Evolutionary conservation across 1,140 invertebrate species (phyloP).

Genomic region (Hyles euphorbiae): DNA sequence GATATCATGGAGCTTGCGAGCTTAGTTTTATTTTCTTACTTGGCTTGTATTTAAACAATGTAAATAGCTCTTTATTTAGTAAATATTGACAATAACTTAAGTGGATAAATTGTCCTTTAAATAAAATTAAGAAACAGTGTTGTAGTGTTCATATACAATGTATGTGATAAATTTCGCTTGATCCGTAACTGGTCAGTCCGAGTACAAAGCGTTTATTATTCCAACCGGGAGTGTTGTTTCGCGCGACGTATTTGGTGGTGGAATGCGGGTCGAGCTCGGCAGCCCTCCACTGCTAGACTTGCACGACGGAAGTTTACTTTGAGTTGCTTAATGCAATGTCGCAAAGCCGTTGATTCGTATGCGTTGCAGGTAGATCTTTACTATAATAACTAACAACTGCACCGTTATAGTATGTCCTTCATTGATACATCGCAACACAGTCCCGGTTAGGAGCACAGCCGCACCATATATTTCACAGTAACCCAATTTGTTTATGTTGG

Average conservation of each 20-base stretch:
- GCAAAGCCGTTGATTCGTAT: constrained; percentile 48
- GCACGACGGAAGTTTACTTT: constrained; percentile 39
- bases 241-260: constrained; percentile 54
- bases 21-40: too few species aligned
- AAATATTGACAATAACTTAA: too few species aligned
- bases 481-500: constrained; percentile 14
- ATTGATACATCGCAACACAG: constrained; percentile 41
- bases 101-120: too few species aligned
- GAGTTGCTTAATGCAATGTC: constrained; percentile 37
- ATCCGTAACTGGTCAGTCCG: constrained; percentile 20
- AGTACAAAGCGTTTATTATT: constrained; percentile 53
- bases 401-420: constrained; percentile 35
- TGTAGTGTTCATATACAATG: not conserved
- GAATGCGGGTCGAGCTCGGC: constrained; percentile 44
- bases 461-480: constrained; percentile 20
- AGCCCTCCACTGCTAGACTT: constrained; percentile 32
- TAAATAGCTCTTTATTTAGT: too few species aligned
- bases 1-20: too few species aligned
- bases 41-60: too few species aligned
- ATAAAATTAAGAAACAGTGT: too few species aligned
- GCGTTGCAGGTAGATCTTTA: constrained; percentile 32
- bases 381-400: constrained; percentile 34
- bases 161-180: constrained; percentile 32
- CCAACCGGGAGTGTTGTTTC: constrained; percentile 39
- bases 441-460: constrained; percentile 30